A percentile compares a stretch with the other conserved stretches of the same genome.
Evolutionary conservation across 2,113 vertebrate genomes (phyloP).

Genomic region (Lepisosteus oculatus): DNA sequence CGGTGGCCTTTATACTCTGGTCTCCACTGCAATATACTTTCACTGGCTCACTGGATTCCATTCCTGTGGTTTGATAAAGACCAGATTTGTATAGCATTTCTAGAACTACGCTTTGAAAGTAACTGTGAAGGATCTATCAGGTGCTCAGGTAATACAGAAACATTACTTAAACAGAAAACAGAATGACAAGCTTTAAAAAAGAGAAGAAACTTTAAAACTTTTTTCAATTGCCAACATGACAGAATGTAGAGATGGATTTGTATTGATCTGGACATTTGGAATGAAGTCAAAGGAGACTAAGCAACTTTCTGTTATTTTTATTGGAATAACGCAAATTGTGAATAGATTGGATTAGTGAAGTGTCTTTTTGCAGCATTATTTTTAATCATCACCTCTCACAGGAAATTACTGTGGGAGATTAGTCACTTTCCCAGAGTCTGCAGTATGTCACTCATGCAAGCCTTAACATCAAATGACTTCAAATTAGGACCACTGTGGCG

Average conservation of each 20-base stretch:
- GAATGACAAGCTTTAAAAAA: not conserved
- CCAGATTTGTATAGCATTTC: too few relatives aligned
- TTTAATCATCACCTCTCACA: slow-evolving; percentile 40
- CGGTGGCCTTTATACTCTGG: too few relatives aligned
- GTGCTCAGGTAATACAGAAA: too few relatives aligned
- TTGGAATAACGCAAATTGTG: slow-evolving; percentile 26
- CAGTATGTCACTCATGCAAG: too few relatives aligned
- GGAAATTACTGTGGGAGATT: slow-evolving; percentile 23
- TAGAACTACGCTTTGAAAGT: too few relatives aligned
- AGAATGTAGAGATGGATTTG: slow-evolving; percentile 31
- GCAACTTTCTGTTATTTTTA: slow-evolving; percentile 14
- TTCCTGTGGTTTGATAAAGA: too few relatives aligned
- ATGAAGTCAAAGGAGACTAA: slow-evolving; percentile 37
- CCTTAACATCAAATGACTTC: too few relatives aligned
- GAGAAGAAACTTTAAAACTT: not conserved
- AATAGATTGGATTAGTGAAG: slow-evolving; percentile 40
- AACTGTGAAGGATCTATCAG: too few relatives aligned
- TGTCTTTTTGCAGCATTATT: slow-evolving; percentile 39
- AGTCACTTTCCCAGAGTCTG: too few relatives aligned
- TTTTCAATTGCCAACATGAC: slow-evolving; percentile 8
- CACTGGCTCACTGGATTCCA: too few relatives aligned
- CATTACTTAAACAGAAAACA: not conserved
- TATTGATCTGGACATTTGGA: slow-evolving; percentile 29
- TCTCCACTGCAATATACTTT: too few relatives aligned
- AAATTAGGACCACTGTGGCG: too few relatives aligned